These are phyloP conservation scores for Anthonomus grandis DNA, from an alignment of 1,140 invertebrate genomes.

Conservation along the genomic window DNA sequence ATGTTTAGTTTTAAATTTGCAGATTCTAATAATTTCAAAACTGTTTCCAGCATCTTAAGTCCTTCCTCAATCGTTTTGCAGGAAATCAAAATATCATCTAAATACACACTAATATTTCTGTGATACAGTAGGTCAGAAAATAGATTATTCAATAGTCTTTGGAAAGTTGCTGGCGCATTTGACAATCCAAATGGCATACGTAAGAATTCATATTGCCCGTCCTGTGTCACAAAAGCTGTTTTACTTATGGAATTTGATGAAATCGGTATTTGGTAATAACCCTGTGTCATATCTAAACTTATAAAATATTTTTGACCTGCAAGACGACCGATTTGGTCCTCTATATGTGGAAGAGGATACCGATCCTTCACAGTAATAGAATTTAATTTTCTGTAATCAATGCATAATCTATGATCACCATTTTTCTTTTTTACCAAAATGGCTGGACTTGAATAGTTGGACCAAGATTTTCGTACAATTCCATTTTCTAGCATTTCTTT, in stretches of 20 bases:
- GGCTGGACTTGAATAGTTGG: constrained; percentile 40
- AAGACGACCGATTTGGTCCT: constrained; percentile 41
- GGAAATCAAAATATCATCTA: too few species aligned
- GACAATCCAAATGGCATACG: constrained; percentile 51
- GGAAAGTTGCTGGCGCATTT: constrained; percentile 49
- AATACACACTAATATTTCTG: too few species aligned
- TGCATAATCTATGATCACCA: constrained; percentile 34
- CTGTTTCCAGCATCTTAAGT: too few species aligned
- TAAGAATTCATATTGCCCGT: constrained; percentile 48
- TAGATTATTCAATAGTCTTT: constrained; percentile 43
- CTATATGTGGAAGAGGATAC: constrained; percentile 38
- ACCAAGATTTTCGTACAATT: constrained; percentile 39
- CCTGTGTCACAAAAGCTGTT: constrained; percentile 35
- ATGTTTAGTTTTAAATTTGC: too few species aligned
- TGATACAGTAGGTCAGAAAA: too few species aligned
- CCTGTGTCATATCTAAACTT: constrained; percentile 32
- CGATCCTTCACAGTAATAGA: constrained; percentile 32
- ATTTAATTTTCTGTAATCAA: constrained; percentile 40
- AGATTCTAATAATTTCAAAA: too few species aligned
- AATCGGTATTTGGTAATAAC: constrained; percentile 35
- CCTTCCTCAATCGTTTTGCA: too few species aligned
- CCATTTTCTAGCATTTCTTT: constrained; percentile 34
- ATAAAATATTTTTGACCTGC: constrained; percentile 33
- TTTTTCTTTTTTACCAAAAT: constrained; percentile 41
- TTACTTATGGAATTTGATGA: constrained; percentile 40